Evolutionary conservation across 2,888 invertebrate genomes (phyloP).

Genomic region (Resseliella maxima): DNA sequence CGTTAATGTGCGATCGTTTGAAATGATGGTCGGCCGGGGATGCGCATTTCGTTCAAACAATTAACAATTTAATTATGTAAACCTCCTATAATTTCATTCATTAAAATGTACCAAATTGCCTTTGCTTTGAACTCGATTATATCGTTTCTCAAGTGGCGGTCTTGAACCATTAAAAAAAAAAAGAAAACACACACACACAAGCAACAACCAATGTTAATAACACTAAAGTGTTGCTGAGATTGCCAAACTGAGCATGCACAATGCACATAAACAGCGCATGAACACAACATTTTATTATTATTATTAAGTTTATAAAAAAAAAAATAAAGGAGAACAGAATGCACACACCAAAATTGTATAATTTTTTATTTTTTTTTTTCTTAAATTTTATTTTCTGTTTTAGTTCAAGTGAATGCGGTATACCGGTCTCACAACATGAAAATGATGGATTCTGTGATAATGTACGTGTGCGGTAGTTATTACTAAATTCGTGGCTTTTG

Average conservation of each 20-base stretch:
- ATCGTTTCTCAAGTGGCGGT: no score
- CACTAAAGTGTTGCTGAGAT: constrained; percentile 19
- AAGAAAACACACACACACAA: neutral
- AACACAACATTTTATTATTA: neutral
- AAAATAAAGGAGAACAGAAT: neutral
- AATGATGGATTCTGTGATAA: constrained; percentile 20
- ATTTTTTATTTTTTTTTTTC: neutral
- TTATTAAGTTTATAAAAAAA: neutral
- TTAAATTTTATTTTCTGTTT: no score
- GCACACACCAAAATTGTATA: neutral
- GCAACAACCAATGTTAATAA: neutral
- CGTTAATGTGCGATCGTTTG: constrained; percentile 24
- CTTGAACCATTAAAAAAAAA: no score
- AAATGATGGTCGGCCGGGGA: neutral
- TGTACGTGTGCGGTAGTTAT: constrained; percentile 34
- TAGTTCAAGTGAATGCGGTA: constrained; percentile 40
- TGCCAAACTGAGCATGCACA: neutral
- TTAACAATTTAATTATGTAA: constrained; percentile 46
- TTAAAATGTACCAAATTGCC: neutral
- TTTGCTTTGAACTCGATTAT: no score
- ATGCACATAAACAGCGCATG: neutral
- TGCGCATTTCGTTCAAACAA: neutral
- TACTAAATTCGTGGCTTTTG: neutral
- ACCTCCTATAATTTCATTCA: constrained; percentile 52
- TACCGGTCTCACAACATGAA: neutral